These are phyloP conservation scores for Amiota mariae DNA, from an alignment of 2,888 invertebrate species.

Conservation along the genomic window DNA sequence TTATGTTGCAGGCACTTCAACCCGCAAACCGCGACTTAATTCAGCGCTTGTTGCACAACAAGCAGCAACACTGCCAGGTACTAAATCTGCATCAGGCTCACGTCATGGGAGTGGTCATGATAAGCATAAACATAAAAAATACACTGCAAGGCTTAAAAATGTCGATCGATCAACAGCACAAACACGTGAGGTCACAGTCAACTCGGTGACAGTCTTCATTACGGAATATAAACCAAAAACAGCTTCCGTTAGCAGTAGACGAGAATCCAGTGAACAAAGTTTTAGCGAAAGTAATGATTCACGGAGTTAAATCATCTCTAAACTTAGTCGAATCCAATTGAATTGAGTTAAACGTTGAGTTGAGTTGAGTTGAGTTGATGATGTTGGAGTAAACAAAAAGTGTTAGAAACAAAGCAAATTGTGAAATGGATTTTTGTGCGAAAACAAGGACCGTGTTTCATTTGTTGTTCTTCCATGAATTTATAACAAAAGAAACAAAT, in stretches of 20 bases:
- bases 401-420: background rate
- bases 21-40: conserved; percentile 94
- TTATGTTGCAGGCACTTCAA: conserved; percentile 84
- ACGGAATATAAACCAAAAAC: conserved; percentile 93
- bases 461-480: no score
- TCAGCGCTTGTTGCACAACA: conserved; percentile 97
- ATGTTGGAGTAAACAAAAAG: no score
- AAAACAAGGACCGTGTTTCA: background rate
- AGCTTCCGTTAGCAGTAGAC: conserved; percentile 65
- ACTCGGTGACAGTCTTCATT: conserved; percentile 96
- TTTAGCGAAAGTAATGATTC: conserved; percentile 74
- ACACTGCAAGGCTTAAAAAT: conserved; percentile 90
- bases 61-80: conserved; percentile 82
- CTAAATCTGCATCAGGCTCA: conserved; percentile 70
- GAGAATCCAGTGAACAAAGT: conserved; percentile 74
- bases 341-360: no score
- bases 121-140: conserved; percentile 77
- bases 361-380: no score
- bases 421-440: conserved; percentile 3
- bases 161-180: conserved; percentile 94
- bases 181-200: conserved; percentile 96
- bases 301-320: conserved; percentile 68
- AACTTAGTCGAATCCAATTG: background rate
- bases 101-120: conserved; percentile 73
- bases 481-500: background rate